phyloP scores from a whole-genome alignment of 2,888 invertebrate genomes.

The Nemapogon koenigi region DNA sequence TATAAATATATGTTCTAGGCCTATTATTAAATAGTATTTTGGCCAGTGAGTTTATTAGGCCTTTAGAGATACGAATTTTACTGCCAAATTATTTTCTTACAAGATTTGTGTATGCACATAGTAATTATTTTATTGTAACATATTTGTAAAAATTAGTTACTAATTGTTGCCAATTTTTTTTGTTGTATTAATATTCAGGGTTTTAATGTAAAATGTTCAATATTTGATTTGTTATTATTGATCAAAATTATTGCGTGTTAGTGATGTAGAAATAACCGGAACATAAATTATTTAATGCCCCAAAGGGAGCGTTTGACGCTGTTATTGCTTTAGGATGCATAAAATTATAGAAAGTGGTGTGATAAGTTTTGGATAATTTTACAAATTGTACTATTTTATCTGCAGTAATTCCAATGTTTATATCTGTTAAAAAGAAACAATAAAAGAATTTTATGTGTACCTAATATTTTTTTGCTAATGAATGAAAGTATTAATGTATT shows the following conservation, averaged over 20 bases:
- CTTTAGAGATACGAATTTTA: conserved; percentile 64
- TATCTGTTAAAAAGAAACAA: conserved; percentile 14
- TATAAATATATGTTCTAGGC: conserved; percentile 55
- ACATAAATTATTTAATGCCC: conserved; percentile 57
- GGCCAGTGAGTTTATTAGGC: conserved; percentile 55
- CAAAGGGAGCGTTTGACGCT: conserved; percentile 64
- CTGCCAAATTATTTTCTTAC: conserved; percentile 66
- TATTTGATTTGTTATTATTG: conserved; percentile 61
- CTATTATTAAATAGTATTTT: conserved; percentile 62
- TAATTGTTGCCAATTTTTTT: conserved; percentile 63
- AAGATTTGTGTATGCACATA: conserved; percentile 63
- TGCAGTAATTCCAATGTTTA: conserved; percentile 56
- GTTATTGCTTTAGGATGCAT: conserved; percentile 62
- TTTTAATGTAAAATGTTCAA: conserved; percentile 53
- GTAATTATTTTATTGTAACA: conserved; percentile 61
- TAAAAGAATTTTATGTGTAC: conserved; percentile 1
- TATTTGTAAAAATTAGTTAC: conserved; percentile 58
- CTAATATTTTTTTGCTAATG: conserved; percentile 1
- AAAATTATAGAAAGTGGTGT: conserved; percentile 60
- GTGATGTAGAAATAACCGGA: conserved; percentile 59
- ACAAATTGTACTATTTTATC: conserved; percentile 63
- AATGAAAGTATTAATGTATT: conserved; percentile 5
- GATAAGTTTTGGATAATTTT: conserved; percentile 66
- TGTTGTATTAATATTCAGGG: conserved; percentile 60
- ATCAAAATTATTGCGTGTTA: conserved; percentile 64